These are phyloP conservation scores for Poecilia latipinna DNA, from an alignment of 2,113 vertebrate species.

Conservation along the genomic window DNA sequence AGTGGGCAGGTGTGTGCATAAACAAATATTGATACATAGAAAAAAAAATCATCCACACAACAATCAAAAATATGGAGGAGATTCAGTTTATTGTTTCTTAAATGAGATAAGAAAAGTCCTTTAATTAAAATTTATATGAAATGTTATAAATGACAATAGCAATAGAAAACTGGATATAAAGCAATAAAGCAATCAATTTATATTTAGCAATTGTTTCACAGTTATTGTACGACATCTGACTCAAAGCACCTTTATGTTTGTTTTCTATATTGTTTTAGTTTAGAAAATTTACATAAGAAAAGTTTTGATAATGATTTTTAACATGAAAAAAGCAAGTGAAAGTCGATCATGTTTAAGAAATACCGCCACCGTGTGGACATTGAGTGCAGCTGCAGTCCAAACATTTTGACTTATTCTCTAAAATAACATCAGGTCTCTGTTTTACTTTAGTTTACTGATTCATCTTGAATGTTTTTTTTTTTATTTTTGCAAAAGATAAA, in stretches of 20 bases:
- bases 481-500: no score
- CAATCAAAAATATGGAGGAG: neutral
- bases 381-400: constrained; percentile 25
- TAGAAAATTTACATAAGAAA: neutral
- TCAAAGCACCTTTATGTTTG: neutral
- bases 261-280: neutral
- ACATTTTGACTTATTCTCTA: neutral
- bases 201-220: neutral
- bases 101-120: constrained; percentile 4
- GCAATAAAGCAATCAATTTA: no score
- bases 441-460: neutral
- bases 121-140: neutral
- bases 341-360: constrained; percentile 12
- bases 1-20: neutral
- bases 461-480: neutral
- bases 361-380: constrained; percentile 55
- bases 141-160: no score
- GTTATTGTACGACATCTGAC: neutral
- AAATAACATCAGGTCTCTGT: neutral
- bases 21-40: neutral
- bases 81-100: constrained; percentile 27
- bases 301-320: neutral
- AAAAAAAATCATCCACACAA: neutral
- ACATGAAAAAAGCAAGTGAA: neutral
- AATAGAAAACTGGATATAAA: neutral